A percentile compares a stretch with the other conserved stretches of the same genome.
Conservation (phyloP, 1,140 invertebrate genomes). For the Vanessa atalanta region DNA sequence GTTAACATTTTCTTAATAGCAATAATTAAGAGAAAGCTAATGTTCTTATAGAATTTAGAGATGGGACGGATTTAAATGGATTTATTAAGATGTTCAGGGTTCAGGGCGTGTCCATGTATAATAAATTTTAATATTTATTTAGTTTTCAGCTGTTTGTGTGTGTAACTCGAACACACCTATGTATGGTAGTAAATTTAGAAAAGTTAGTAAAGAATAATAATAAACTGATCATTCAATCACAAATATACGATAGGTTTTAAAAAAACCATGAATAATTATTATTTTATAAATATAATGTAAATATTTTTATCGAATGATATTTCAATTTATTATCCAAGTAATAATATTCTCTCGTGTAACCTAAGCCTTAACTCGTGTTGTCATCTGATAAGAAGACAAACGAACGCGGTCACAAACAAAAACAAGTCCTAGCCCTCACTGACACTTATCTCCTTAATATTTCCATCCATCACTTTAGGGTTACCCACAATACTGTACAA, state of each 20-base stretch:
- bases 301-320: background rate
- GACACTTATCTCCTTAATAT: constrained; percentile 45
- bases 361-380: constrained; percentile 4
- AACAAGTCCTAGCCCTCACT: constrained; percentile 37
- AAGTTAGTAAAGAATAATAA: too few relatives aligned
- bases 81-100: background rate
- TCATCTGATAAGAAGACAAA: constrained; percentile 15
- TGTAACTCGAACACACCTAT: too few relatives aligned
- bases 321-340: background rate
- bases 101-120: background rate
- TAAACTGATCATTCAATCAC: too few relatives aligned
- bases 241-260: too few relatives aligned
- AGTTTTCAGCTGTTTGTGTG: too few relatives aligned
- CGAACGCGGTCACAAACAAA: constrained; percentile 23
- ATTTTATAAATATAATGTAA: too few relatives aligned
- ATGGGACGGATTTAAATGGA: too few relatives aligned
- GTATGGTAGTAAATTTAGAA: too few relatives aligned
- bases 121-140: too few relatives aligned
- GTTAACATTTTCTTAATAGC: constrained; percentile 6
- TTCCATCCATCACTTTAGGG: constrained; percentile 34
- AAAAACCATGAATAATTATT: too few relatives aligned
- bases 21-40: constrained; percentile 10
- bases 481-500: constrained; percentile 37
- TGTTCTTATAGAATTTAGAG: background rate
- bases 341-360: constrained; percentile 8